phyloP scores from a whole-genome alignment of 2,797 vertebrate genomes.

The Chelon auratus region DNA sequence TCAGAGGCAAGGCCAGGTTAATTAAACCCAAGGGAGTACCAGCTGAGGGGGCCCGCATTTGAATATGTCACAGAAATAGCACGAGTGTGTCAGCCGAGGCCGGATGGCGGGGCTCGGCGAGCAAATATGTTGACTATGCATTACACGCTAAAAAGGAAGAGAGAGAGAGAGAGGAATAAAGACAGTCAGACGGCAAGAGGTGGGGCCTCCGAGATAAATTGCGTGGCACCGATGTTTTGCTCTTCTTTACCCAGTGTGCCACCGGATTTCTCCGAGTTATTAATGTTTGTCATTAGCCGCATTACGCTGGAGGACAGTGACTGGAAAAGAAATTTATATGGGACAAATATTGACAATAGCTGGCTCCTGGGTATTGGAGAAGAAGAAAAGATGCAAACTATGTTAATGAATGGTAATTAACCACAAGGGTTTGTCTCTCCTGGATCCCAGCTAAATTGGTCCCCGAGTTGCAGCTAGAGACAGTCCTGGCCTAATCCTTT shows the following conservation, averaged over 20 bases:
- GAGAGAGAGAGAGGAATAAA: slow-evolving; percentile 52
- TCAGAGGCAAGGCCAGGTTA: slow-evolving; percentile 84
- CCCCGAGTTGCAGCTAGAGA: slow-evolving; percentile 87
- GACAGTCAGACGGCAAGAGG: slow-evolving; percentile 53
- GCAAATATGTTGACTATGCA: slow-evolving; percentile 84
- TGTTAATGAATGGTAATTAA: slow-evolving; percentile 92
- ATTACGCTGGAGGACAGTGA: slow-evolving; percentile 82
- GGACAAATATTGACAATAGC: slow-evolving; percentile 90
- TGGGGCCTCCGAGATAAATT: slow-evolving; percentile 60
- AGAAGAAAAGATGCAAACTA: slow-evolving; percentile 88
- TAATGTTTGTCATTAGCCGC: slow-evolving; percentile 85
- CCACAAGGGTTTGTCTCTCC: slow-evolving; percentile 85
- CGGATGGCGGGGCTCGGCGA: slow-evolving; percentile 57
- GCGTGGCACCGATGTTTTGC: slow-evolving; percentile 59
- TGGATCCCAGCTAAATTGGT: slow-evolving; percentile 89
- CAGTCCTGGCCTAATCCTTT: slow-evolving; percentile 89
- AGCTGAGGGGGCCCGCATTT: slow-evolving; percentile 73
- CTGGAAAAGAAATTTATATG: slow-evolving; percentile 79
- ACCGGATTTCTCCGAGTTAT: slow-evolving; percentile 78
- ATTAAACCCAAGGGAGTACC: slow-evolving; percentile 84
- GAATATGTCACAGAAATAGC: slow-evolving; percentile 85
- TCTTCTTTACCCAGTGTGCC: slow-evolving; percentile 63
- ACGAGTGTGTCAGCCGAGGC: slow-evolving; percentile 70
- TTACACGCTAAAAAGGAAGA: slow-evolving; percentile 62
- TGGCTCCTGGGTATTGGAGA: slow-evolving; percentile 81